Percentiles rank a stretch among this genome's conserved stretches.
phyloP scores from a whole-genome alignment of 2,113 vertebrate genomes.

The Cettia cetti region DNA sequence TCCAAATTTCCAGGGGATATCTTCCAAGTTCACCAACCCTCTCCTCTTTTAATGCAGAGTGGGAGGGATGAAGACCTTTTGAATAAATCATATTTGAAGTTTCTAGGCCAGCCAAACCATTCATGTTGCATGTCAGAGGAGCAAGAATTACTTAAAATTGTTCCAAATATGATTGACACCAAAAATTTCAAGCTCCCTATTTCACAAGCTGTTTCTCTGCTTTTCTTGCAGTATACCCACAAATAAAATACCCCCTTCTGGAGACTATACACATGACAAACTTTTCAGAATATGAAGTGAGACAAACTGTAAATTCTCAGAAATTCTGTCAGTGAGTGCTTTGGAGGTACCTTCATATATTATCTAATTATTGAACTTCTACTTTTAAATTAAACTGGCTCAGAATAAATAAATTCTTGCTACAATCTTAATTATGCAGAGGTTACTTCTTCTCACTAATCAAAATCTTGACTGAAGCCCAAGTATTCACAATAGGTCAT shows the following conservation, averaged over 20 bases:
- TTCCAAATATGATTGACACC: background rate
- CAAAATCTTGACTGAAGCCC: slow-evolving; percentile 52
- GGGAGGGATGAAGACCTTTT: background rate
- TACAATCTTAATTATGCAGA: slow-evolving; percentile 47
- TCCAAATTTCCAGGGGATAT: background rate
- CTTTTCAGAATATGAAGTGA: background rate
- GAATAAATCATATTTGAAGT: slow-evolving; percentile 49
- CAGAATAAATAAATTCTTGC: slow-evolving; percentile 24
- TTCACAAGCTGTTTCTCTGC: slow-evolving; percentile 14
- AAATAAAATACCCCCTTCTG: background rate
- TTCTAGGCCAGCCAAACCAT: slow-evolving; percentile 55
- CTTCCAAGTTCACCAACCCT: background rate
- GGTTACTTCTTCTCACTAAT: slow-evolving; percentile 35
- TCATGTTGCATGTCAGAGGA: background rate
- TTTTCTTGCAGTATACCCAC: background rate
- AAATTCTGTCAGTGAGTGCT: background rate
- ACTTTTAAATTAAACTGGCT: slow-evolving; percentile 32
- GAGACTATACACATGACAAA: background rate
- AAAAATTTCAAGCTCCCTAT: background rate
- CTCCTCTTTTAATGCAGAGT: background rate
- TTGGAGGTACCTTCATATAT: background rate
- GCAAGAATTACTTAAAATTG: slow-evolving; percentile 11
- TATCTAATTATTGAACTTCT: slow-evolving; percentile 23
- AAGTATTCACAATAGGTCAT: slow-evolving; percentile 51
- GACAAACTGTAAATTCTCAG: background rate